These are phyloP conservation scores for Dendrolimus pini DNA, from an alignment of 2,888 invertebrate species.

Conservation along the genomic window DNA sequence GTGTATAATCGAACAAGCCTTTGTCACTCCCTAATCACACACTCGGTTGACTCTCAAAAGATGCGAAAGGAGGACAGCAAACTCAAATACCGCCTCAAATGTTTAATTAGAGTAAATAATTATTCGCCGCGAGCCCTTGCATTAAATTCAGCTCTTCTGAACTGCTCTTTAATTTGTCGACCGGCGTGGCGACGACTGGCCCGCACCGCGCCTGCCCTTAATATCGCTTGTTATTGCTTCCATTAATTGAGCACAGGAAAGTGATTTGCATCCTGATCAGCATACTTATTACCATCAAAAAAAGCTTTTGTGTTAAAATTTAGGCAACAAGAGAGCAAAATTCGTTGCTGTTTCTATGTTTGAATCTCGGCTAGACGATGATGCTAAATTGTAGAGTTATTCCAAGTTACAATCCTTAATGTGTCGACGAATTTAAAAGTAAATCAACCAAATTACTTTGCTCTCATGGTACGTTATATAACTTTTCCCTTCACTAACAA, in stretches of 20 bases:
- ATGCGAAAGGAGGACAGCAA: constrained; percentile 31
- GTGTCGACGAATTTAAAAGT: too few species aligned
- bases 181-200: not conserved
- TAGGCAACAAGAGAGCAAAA: too few species aligned
- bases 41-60: constrained; percentile 54
- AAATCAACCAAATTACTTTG: too few species aligned
- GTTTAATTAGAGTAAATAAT: constrained; percentile 55
- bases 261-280: not conserved
- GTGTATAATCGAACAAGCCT: constrained; percentile 21
- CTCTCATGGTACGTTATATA: too few species aligned
- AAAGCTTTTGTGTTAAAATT: not conserved
- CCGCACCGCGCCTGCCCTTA: not conserved
- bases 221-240: not conserved
- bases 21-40: constrained; percentile 54
- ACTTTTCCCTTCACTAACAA: too few species aligned
- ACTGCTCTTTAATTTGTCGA: not conserved
- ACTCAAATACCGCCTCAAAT: constrained; percentile 32
- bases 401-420: too few species aligned
- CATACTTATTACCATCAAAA: not conserved
- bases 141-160: not conserved
- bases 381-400: too few species aligned
- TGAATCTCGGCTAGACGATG: too few species aligned
- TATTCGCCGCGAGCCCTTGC: constrained; percentile 18
- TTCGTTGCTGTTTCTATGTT: too few species aligned
- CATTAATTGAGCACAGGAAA: not conserved